These are phyloP conservation scores for Philotrypesis tridentata DNA, from an alignment of 1,140 invertebrate species.

Conservation along the genomic window DNA sequence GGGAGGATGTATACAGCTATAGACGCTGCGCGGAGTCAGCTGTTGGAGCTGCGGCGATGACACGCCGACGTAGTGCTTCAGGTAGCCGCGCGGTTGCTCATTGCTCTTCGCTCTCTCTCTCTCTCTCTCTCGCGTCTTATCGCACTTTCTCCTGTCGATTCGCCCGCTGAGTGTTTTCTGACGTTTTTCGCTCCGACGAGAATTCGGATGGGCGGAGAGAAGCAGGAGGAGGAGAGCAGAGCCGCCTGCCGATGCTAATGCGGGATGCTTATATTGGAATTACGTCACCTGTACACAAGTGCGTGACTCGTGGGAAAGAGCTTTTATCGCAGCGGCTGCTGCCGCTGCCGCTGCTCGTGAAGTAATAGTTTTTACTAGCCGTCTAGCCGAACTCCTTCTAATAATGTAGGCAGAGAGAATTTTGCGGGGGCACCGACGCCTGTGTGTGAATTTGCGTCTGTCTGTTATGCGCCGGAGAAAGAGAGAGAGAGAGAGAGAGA, in stretches of 20 bases:
- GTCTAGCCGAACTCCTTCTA: not conserved
- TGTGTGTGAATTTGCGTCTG: not conserved
- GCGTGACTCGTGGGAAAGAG: constrained; percentile 17
- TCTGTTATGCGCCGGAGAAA: too few relatives aligned
- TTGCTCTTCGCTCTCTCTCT: not conserved
- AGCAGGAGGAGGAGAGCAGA: too few relatives aligned
- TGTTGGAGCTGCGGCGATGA: not conserved
- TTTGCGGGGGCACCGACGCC: not conserved
- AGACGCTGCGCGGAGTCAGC: not conserved
- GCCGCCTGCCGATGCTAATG: not conserved
- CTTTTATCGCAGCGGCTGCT: not conserved
- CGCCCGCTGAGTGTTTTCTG: not conserved
- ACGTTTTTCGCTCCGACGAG: not conserved
- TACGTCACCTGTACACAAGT: not conserved
- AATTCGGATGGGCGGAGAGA: not conserved
- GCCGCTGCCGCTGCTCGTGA: not conserved
- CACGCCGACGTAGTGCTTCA: not conserved
- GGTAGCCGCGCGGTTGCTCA: not conserved
- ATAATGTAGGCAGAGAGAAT: not conserved
- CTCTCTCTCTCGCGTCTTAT: too few relatives aligned
- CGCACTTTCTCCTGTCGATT: not conserved
- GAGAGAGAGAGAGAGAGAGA: not conserved
- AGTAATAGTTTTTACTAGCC: constrained; percentile 30
- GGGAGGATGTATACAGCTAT: not conserved
- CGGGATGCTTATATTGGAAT: not conserved